Evolutionary conservation across 2,888 invertebrate genomes (phyloP).

Genomic region (Listrodromus nycthemerus): DNA sequence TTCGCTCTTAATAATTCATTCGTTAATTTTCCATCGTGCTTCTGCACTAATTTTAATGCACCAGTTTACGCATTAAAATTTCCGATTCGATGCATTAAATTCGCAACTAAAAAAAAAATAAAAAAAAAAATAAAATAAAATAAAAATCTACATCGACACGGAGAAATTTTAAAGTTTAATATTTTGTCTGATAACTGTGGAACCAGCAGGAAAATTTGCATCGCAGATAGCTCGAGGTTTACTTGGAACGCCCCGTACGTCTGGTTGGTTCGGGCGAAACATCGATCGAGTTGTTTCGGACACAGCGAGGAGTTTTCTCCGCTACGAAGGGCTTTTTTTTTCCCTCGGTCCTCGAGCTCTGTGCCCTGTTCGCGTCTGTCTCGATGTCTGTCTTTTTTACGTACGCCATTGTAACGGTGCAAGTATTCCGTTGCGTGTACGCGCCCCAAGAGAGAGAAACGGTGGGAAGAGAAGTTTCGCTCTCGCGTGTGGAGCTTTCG

Average conservation of each 20-base stretch:
- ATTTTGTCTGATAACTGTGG: too few relatives aligned
- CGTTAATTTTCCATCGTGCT: too few relatives aligned
- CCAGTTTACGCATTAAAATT: too few relatives aligned
- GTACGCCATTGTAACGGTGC: neutral
- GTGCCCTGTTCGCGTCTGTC: constrained; percentile 24
- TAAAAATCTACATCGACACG: too few relatives aligned
- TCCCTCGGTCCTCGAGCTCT: constrained; percentile 33
- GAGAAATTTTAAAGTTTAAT: neutral
- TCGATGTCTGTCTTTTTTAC: constrained; percentile 18
- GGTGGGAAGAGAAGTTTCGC: neutral
- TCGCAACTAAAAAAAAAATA: too few relatives aligned
- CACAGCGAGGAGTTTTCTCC: constrained; percentile 67
- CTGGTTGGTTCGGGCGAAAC: constrained; percentile 60
- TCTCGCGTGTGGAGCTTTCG: constrained; percentile 60
- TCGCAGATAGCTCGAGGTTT: neutral
- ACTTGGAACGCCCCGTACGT: neutral
- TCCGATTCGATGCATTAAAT: neutral
- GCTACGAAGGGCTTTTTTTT: constrained; percentile 21
- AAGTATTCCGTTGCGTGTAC: constrained; percentile 4
- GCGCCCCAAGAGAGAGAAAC: neutral
- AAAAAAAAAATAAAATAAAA: too few relatives aligned
- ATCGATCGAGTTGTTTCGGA: constrained; percentile 76
- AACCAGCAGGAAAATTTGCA: too few relatives aligned
- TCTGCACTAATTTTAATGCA: too few relatives aligned
- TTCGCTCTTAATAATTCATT: too few relatives aligned